Percentiles rank a stretch among this genome's conserved stretches.
Conservation (phyloP, 2,888 invertebrate species). For the Scaptomyza reducta region DNA sequence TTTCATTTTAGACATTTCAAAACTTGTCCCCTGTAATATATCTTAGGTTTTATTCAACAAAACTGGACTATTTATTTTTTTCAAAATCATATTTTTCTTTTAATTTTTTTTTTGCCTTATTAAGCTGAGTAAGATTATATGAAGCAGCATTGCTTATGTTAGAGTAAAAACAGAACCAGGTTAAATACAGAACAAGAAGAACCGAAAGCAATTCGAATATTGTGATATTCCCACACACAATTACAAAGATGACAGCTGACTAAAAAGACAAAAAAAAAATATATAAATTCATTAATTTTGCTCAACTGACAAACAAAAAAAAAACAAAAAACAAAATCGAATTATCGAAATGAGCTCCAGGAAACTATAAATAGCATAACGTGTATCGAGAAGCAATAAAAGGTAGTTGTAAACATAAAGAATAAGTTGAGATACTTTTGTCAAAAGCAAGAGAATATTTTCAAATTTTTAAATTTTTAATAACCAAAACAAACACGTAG, state of each 20-base stretch:
- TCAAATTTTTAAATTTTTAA: slow-evolving; percentile 56
- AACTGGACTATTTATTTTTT: too few relatives aligned
- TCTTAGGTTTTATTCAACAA: slow-evolving; percentile 8
- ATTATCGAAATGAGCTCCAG: slow-evolving; percentile 64
- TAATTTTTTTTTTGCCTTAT: slow-evolving; percentile 14
- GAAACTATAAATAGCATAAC: slow-evolving; percentile 75
- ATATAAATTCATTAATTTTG: slow-evolving; percentile 70
- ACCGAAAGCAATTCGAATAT: slow-evolving; percentile 70
- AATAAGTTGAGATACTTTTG: slow-evolving; percentile 43
- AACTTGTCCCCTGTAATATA: slow-evolving; percentile 2
- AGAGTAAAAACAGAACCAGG: slow-evolving; percentile 47
- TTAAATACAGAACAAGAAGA: slow-evolving; percentile 16
- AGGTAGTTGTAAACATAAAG: slow-evolving; percentile 77
- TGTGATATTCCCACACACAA: slow-evolving; percentile 68
- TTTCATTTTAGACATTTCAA: slow-evolving; percentile 6
- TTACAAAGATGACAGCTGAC: slow-evolving; percentile 30
- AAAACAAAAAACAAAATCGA: slow-evolving; percentile 5
- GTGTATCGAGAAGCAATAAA: slow-evolving; percentile 85
- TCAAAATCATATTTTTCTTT: too few relatives aligned
- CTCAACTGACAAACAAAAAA: slow-evolving; percentile 69
- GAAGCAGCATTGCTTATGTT: not conserved
- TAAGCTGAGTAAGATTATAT: not conserved
- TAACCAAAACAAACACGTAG: slow-evolving; percentile 45
- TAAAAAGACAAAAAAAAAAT: slow-evolving; percentile 3
- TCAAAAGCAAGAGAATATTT: slow-evolving; percentile 38